phyloP scores from a whole-genome alignment of 2,113 vertebrate genomes.

The Crotalus viridis region DNA sequence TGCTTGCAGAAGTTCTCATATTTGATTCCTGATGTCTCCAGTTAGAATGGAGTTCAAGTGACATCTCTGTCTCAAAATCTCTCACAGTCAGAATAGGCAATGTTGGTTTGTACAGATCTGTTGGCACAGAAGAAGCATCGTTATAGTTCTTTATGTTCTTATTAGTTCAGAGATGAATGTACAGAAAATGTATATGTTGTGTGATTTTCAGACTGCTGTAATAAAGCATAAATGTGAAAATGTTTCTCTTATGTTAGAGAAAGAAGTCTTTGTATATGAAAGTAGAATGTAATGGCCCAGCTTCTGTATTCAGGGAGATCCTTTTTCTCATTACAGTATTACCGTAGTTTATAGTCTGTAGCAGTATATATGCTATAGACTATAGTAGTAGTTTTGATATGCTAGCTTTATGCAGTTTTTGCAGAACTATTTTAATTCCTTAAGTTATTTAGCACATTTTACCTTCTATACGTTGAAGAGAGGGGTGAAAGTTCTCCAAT shows the following conservation, averaged over 20 bases:
- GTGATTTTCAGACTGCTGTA: neutral
- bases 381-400: neutral
- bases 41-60: neutral
- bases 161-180: neutral
- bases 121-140: neutral
- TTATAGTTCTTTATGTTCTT: neutral
- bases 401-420: neutral
- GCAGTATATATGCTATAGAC: neutral
- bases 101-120: neutral
- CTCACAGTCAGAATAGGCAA: neutral
- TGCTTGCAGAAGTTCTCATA: neutral
- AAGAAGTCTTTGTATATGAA: neutral
- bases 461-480: neutral
- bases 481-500: neutral
- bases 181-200: neutral
- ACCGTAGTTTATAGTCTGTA: neutral
- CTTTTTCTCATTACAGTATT: neutral
- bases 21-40: neutral
- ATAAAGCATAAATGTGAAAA: neutral
- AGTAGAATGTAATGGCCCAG: neutral
- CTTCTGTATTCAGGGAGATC: neutral
- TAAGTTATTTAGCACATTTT: neutral
- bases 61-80: neutral
- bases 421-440: neutral
- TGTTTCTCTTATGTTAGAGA: neutral